Evolutionary conservation across 1,140 invertebrate genomes (phyloP), one percentile per base, ranked within the genome.

Genomic region (Sitophilus oryzae): DNA sequence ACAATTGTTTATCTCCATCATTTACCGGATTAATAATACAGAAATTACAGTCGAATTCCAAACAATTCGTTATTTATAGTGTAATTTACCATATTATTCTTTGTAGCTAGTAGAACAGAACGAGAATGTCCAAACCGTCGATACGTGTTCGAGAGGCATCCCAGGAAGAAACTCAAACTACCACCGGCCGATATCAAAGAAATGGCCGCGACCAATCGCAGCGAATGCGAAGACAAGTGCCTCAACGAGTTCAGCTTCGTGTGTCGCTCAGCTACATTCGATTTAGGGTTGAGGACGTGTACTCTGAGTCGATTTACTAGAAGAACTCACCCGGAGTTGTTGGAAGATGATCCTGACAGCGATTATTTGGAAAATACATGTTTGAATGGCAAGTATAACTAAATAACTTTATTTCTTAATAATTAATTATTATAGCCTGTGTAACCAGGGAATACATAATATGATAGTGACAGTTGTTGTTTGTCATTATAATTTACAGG

Each of bases 281-380:
- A 92, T 66, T 79, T 83, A 0, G 79, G 81, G 0, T 74, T 84
- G 57, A 77, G 86, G 40, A 89, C 82, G 37, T 94, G 91, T 66
- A 84, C 82, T 2, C 68, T 93, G 9, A 91, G 87, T 67, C 71
- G 83, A 49, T 89, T 89, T 62, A 93, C 90, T 0, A 75, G 89
- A 61, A 77, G 89, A 61, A 91, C 89, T 1, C 88, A 91, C 70
- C 88, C 89, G 0, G 87, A 88, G 62, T 73, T 91, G 2, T 67
- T 90, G 20, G 83, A 89, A 66, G 86, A 91, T 60, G 88, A 93
- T 70, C 82, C 88, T 1, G 89, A 88, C 70, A 84, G 86, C 1
- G 91, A 93, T 70, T 94, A 94, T 70, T 75, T 93, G 58, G 91
- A 94, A 77, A 94, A 94, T 66, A 90, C 89, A 34, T 94, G 91